Evolutionary conservation across 2,797 vertebrate genomes (phyloP), one percentile per base, ranked within the genome.

Genomic region (Gymnodraco acuticeps): DNA sequence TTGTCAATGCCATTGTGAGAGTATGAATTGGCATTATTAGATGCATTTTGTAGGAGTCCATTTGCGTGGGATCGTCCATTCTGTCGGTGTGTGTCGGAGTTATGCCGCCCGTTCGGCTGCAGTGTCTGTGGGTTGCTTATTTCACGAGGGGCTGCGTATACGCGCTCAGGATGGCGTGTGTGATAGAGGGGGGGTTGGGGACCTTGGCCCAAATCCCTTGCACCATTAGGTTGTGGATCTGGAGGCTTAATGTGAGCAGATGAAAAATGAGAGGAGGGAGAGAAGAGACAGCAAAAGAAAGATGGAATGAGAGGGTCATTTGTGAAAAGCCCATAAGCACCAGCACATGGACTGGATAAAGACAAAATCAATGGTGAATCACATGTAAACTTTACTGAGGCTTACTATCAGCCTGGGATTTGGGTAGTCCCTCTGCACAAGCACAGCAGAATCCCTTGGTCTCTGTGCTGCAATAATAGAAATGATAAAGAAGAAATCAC

Each of bases 1-100:
- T 93, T 94, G 75, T 91, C 92, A 2, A 88, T 33, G 68, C 89
- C 89, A 86, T 92, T 77, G 80, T 84, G 90, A 43, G 86, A 85
- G 66, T 75, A 10, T 74, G 89, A 87, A 85, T 88, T 78, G 42
- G 17, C 64, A 64, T 89, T 92, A n/a, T 70, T 89, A 79, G 78
- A 41, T 19, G 68, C 78, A 70, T 82, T 84, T 78, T 78, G 86
- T 3, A 23, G 64, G 54, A 78, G 59, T 62, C 82, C 45, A 47
- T 91, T 88, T 67, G 87, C 64, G 60, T 66, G 77, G 10, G 66
- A 66, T 0, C 16, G 84, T 19, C 82, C 80, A 82, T 90, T 87
- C 80, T 82, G 84, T 52, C 47, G 84, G 2, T 45, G 73, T 53
- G 84, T 67, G 77, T 70, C 60, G 5, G 78, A 67, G 83, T 75